These are phyloP conservation scores for Anomalospiza imberbis DNA, from an alignment of 2,797 vertebrate genomes.

Conservation along the genomic window DNA sequence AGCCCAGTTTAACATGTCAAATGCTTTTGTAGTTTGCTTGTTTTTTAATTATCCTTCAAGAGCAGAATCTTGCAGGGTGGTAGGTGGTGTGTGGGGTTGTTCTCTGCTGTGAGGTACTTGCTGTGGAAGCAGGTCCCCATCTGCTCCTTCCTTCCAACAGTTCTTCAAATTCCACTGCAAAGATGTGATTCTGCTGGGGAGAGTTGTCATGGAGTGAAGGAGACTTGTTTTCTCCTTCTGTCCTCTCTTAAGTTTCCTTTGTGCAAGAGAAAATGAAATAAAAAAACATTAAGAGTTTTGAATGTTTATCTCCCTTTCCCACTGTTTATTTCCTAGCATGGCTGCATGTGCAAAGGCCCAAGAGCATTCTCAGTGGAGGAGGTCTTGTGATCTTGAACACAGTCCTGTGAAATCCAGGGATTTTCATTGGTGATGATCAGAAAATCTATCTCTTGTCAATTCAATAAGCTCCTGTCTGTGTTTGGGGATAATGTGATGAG, in stretches of 20 bases:
- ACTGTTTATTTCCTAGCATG: background rate
- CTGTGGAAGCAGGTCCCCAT: background rate
- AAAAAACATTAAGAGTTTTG: background rate
- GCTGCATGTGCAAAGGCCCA: background rate
- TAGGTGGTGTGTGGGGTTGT: background rate
- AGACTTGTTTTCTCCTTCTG: background rate
- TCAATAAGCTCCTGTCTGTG: background rate
- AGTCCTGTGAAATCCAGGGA: background rate
- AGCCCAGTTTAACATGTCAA: background rate
- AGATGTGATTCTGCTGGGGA: background rate
- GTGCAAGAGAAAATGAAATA: background rate
- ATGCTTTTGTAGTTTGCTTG: background rate
- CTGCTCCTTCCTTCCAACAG: background rate
- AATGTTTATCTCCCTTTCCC: background rate
- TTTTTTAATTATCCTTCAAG: background rate
- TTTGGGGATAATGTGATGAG: background rate
- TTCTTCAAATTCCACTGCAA: background rate
- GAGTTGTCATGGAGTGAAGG: background rate
- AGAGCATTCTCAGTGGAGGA: background rate
- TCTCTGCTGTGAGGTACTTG: background rate
- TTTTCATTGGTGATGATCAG: background rate
- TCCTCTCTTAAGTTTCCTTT: background rate
- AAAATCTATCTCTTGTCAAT: background rate
- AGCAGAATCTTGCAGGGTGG: background rate
- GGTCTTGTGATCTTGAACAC: background rate